These are phyloP conservation scores for Zaprionus obscuricornis DNA, from an alignment of 2,888 invertebrate species.

Conservation along the genomic window DNA sequence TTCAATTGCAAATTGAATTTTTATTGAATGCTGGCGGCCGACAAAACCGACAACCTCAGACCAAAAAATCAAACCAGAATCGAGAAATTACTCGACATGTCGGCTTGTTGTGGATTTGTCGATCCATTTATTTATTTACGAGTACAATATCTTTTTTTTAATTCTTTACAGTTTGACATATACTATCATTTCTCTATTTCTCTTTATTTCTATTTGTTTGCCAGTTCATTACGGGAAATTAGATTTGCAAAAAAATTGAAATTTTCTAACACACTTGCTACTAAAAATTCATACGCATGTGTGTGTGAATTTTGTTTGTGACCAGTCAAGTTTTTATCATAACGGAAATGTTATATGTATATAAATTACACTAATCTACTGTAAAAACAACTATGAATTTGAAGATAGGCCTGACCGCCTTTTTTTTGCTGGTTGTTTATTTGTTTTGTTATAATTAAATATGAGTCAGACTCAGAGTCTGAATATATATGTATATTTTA, in stretches of 20 bases:
- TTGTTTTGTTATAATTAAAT: conserved; percentile 52
- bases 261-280: conserved; percentile 49
- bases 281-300: background rate
- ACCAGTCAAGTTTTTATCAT: conserved; percentile 41
- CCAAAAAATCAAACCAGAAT: conserved; percentile 2
- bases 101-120: conserved; percentile 42
- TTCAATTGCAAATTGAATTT: conserved; percentile 76
- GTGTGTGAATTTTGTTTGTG: background rate
- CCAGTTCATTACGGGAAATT: conserved; percentile 57
- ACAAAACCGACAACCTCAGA: conserved; percentile 25
- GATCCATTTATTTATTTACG: conserved; percentile 34
- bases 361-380: conserved; percentile 47
- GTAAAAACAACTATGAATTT: conserved; percentile 2
- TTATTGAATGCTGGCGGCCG: conserved; percentile 67
- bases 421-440: conserved; percentile 33
- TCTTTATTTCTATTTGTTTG: conserved; percentile 14
- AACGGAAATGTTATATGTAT: conserved; percentile 56
- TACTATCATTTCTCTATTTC: conserved; percentile 23
- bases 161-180: conserved; percentile 13
- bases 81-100: conserved; percentile 11
- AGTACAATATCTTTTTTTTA: conserved; percentile 21
- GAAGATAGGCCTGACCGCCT: conserved; percentile 27
- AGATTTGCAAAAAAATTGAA: no score
- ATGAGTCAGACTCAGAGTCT: background rate
- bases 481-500: background rate